A percentile compares a stretch with the other conserved stretches of the same genome.
Evolutionary conservation across 2,797 vertebrate species (phyloP).

Genomic region (Mastacembelus armatus): DNA sequence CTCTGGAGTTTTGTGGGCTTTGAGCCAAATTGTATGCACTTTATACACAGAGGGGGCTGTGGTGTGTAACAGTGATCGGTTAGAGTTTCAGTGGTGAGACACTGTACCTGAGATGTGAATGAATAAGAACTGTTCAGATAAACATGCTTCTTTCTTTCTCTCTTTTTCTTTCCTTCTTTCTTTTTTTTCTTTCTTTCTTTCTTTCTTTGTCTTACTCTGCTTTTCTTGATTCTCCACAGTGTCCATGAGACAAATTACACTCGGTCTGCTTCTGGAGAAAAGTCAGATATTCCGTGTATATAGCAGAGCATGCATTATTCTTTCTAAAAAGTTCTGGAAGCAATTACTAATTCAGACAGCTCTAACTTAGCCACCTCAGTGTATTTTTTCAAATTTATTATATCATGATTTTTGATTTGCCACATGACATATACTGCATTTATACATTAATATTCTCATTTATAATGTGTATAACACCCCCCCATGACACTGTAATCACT

Average conservation of each 20-base stretch:
- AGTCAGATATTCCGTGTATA: conserved; percentile 59
- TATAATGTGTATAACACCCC: conserved; percentile 10
- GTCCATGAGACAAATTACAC: conserved; percentile 68
- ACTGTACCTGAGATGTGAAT: conserved; percentile 3
- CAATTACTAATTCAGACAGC: conserved; percentile 57
- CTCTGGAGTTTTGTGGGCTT: conserved; percentile 52
- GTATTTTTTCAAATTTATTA: no score
- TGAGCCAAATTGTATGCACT: conserved; percentile 44
- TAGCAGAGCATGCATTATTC: conserved; percentile 67
- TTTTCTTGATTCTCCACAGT: conserved; percentile 58
- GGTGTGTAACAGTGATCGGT: conserved; percentile 19
- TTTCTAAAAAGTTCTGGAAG: conserved; percentile 52
- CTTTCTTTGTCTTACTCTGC: conserved; percentile 27
- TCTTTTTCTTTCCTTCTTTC: background rate
- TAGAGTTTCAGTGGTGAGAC: conserved; percentile 11
- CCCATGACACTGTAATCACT: no score
- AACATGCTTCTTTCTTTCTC: background rate
- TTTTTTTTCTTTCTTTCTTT: conserved; percentile 7
- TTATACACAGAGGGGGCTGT: conserved; percentile 17
- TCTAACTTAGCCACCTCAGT: conserved; percentile 46
- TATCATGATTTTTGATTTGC: conserved; percentile 20
- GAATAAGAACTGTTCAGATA: conserved; percentile 5
- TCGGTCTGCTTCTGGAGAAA: conserved; percentile 41
- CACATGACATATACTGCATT: background rate
- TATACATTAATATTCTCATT: conserved; percentile 15